Conservation (phyloP, 1,140 invertebrate genomes). For the Helicoverpa zea region DNA sequence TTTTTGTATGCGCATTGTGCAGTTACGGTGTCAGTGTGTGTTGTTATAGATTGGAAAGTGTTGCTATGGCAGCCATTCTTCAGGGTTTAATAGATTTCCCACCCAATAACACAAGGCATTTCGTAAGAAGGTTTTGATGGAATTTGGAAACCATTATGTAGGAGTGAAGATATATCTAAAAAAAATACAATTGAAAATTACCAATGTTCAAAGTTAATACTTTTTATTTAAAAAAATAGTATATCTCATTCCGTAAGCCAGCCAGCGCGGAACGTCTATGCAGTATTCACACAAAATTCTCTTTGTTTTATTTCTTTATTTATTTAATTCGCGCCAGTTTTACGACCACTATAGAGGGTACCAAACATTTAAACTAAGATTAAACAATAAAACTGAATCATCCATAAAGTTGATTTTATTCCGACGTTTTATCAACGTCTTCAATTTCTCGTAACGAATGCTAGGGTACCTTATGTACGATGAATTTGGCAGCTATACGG, state of each 20-base stretch:
- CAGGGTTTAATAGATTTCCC: too few relatives aligned
- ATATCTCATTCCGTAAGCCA: not conserved
- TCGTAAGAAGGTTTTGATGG: too few relatives aligned
- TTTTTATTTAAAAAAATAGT: too few relatives aligned
- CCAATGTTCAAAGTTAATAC: too few relatives aligned
- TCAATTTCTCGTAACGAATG: conserved; percentile 26
- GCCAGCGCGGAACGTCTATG: not conserved
- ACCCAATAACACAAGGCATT: too few relatives aligned
- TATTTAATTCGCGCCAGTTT: conserved; percentile 27
- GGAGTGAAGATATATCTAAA: too few relatives aligned
- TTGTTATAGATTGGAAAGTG: too few relatives aligned
- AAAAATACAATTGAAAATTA: too few relatives aligned
- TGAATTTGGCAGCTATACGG: conserved; percentile 47
- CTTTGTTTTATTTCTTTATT: conserved; percentile 35
- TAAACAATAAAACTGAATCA: conserved; percentile 35
- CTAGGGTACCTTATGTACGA: conserved; percentile 42
- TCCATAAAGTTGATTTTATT: conserved; percentile 40
- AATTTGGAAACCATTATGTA: too few relatives aligned
- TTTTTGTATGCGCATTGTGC: too few relatives aligned
- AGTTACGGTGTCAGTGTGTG: too few relatives aligned
- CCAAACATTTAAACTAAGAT: conserved; percentile 36
- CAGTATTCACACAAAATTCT: not conserved
- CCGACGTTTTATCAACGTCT: conserved; percentile 34
- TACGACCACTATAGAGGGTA: conserved; percentile 26
- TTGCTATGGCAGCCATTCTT: too few relatives aligned